These are phyloP conservation scores for Orchesellides sinensis DNA, from an alignment of 2,888 invertebrate species.

Conservation along the genomic window DNA sequence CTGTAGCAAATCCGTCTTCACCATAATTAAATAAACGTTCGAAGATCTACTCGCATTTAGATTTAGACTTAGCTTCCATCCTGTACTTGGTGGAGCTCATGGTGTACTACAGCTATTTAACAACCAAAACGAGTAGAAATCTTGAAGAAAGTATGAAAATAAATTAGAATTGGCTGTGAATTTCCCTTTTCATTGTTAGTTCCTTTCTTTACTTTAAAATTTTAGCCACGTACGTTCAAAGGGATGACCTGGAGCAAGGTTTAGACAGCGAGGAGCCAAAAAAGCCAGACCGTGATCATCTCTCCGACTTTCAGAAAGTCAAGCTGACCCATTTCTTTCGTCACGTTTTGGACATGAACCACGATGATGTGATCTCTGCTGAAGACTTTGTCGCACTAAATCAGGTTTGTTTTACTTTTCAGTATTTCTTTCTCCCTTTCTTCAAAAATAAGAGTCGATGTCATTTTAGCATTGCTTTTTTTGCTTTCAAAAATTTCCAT, in stretches of 20 bases:
- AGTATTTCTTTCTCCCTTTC: neutral
- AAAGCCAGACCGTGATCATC: slow-evolving; percentile 73
- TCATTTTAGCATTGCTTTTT: neutral
- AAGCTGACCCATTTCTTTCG: slow-evolving; percentile 86
- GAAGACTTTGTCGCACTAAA: slow-evolving; percentile 85
- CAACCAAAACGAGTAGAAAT: neutral
- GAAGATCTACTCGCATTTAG: slow-evolving; percentile 25
- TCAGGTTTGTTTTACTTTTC: slow-evolving; percentile 78
- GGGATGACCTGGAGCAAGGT: slow-evolving; percentile 77
- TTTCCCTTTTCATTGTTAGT: neutral
- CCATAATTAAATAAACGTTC: slow-evolving; percentile 38
- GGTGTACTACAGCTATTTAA: neutral
- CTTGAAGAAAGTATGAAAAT: neutral
- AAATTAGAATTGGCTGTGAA: neutral
- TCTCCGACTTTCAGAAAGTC: slow-evolving; percentile 81
- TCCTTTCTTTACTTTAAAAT: slow-evolving; percentile 49
- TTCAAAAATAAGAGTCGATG: neutral
- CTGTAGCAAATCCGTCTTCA: neutral
- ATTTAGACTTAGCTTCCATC: slow-evolving; percentile 22
- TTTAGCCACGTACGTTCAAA: slow-evolving; percentile 86
- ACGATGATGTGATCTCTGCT: slow-evolving; percentile 83
- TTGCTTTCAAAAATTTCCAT: neutral
- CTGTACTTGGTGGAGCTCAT: neutral
- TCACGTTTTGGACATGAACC: slow-evolving; percentile 84
- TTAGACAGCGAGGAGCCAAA: slow-evolving; percentile 75